Conservation (phyloP, 2,888 invertebrate genomes). For the Drosophila mercatorum region DNA sequence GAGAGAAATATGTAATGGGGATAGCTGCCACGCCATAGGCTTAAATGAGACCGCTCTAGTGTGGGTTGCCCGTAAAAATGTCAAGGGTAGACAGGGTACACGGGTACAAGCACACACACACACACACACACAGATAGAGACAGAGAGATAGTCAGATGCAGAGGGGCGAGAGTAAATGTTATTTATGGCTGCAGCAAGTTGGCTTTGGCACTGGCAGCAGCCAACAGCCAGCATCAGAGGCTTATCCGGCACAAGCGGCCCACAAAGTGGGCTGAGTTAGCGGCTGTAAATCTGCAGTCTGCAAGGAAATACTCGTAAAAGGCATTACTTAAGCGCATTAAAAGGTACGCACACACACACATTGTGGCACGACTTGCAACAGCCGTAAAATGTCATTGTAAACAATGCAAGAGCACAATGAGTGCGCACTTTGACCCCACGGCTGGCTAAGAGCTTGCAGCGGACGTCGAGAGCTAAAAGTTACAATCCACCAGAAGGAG, state of each 20-base stretch:
- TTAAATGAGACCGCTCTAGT: slow-evolving; percentile 56
- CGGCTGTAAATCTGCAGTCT: slow-evolving; percentile 67
- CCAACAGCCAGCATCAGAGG: slow-evolving; percentile 28
- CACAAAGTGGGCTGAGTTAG: slow-evolving; percentile 55
- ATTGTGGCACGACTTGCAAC: slow-evolving; percentile 50
- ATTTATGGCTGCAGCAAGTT: slow-evolving; percentile 72
- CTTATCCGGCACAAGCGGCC: slow-evolving; percentile 53
- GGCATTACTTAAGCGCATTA: slow-evolving; percentile 65
- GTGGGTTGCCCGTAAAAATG: slow-evolving; percentile 49
- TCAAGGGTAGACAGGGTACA: slow-evolving; percentile 46
- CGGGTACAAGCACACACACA: slow-evolving; percentile 7
- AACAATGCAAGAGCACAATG: slow-evolving; percentile 58
- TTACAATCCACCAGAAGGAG: slow-evolving; percentile 5
- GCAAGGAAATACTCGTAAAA: slow-evolving; percentile 66
- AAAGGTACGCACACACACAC: slow-evolving; percentile 42
- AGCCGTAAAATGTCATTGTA: slow-evolving; percentile 66
- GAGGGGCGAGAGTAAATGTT: slow-evolving; percentile 64
- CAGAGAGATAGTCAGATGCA: slow-evolving; percentile 21
- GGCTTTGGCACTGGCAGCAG: slow-evolving; percentile 28
- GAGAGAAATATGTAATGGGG: slow-evolving; percentile 18
- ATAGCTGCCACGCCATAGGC: slow-evolving; percentile 30
- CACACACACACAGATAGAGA: slow-evolving; percentile 10
- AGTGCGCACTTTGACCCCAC: slow-evolving; percentile 52
- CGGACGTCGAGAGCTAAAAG: slow-evolving; percentile 14
- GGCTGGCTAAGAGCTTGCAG: slow-evolving; percentile 27